Conservation (phyloP, 2,113 vertebrate genomes). For the Festucalex cinctus region DNA sequence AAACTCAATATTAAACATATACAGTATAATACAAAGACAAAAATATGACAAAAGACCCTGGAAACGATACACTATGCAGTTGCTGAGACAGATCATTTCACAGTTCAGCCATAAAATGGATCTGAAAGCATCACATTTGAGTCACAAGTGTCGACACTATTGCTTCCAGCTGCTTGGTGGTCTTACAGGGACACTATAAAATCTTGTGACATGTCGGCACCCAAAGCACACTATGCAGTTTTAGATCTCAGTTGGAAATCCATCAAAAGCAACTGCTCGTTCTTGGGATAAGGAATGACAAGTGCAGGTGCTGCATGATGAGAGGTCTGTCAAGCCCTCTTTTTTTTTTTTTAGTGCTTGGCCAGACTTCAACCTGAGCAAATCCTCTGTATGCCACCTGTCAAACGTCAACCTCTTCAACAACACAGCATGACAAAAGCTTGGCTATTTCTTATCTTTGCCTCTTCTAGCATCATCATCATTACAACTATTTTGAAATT, state of each 20-base stretch:
- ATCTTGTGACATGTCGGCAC: conserved; percentile 28
- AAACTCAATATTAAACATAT: no score
- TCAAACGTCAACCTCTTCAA: conserved; percentile 15
- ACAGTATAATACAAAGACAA: no score
- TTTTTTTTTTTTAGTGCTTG: conserved; percentile 7
- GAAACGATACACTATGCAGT: no score
- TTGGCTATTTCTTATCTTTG: conserved; percentile 21
- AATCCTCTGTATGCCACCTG: conserved; percentile 47
- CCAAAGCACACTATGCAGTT: conserved; percentile 23
- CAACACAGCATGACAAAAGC: conserved; percentile 12
- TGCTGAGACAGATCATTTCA: no score
- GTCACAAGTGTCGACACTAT: conserved; percentile 22
- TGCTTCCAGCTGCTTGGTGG: conserved; percentile 30
- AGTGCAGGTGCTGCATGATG: conserved; percentile 40
- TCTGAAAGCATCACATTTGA: conserved; percentile 6
- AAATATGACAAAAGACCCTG: no score
- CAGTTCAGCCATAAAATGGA: conserved; percentile 1
- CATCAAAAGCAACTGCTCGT: conserved; percentile 37
- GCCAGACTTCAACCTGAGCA: conserved; percentile 40
- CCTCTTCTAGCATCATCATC: conserved; percentile 30
- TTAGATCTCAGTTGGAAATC: conserved; percentile 45
- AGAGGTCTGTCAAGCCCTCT: conserved; percentile 49
- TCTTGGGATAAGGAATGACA: conserved; percentile 35
- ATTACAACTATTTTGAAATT: no score
- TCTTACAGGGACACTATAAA: conserved; percentile 22